Evolutionary conservation across 2,113 vertebrate genomes (phyloP).

Genomic region (Lynx canadensis): DNA sequence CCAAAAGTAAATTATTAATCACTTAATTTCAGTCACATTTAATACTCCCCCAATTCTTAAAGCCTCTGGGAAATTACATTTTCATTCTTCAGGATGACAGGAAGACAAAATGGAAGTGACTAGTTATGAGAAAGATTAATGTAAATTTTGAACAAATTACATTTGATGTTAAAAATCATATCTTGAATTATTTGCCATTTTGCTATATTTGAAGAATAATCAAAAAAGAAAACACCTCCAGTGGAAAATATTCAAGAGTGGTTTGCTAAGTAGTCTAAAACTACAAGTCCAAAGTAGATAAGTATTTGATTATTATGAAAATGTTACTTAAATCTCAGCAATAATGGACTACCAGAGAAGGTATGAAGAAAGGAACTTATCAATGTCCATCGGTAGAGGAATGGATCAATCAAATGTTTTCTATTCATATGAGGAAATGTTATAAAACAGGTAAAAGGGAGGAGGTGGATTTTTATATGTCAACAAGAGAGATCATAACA

Average conservation of each 20-base stretch:
- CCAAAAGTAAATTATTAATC: constrained; percentile 97
- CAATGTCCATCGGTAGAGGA: not conserved
- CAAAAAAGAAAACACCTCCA: constrained; percentile 60
- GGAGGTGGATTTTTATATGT: not conserved
- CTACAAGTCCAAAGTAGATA: not conserved
- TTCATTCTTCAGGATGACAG: constrained; percentile 85
- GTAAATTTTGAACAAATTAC: constrained; percentile 84
- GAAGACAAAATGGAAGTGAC: constrained; percentile 87
- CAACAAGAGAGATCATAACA: not conserved
- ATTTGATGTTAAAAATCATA: constrained; percentile 83
- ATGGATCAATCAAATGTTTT: not conserved
- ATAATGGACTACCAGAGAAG: not conserved
- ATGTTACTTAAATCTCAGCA: constrained; percentile 1
- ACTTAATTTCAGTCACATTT: constrained; percentile 92
- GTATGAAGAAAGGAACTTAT: not conserved
- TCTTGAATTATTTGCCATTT: constrained; percentile 75
- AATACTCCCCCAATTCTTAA: constrained; percentile 90
- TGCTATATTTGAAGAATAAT: constrained; percentile 69
- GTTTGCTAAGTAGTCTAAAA: not conserved
- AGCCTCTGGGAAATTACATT: constrained; percentile 91
- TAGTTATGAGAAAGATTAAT: constrained; percentile 83
- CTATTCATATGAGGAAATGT: not conserved
- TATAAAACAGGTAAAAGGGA: not conserved
- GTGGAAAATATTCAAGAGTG: not conserved
- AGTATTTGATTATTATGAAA: not conserved